Evolutionary conservation across 2,797 vertebrate species (phyloP).

Genomic region (Myripristis jacobus): DNA sequence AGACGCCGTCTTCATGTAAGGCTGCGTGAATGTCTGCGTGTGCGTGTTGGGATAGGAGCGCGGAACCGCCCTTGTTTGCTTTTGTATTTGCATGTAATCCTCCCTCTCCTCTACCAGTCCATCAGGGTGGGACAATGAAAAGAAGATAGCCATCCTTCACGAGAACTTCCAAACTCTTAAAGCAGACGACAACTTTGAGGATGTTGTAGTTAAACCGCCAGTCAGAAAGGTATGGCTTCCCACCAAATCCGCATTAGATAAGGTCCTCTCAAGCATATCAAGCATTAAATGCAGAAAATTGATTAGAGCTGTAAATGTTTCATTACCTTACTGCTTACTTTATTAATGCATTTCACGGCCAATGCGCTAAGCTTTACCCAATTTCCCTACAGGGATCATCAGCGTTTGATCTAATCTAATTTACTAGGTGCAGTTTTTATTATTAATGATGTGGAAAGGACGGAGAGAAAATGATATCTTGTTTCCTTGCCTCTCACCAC

Average conservation of each 20-base stretch:
- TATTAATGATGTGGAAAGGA: not conserved
- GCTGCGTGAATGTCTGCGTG: slow-evolving; percentile 20
- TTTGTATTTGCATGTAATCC: slow-evolving; percentile 24
- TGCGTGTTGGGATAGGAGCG: not conserved
- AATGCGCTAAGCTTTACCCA: slow-evolving; percentile 2
- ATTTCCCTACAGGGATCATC: not conserved
- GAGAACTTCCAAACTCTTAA: slow-evolving; percentile 98
- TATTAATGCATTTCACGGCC: slow-evolving; percentile 8
- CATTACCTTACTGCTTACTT: slow-evolving; percentile 1
- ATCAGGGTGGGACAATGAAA: slow-evolving; percentile 99
- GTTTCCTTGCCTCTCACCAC: slow-evolving; percentile 67
- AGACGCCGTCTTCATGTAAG: slow-evolving; percentile 99
- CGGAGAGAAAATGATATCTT: not conserved
- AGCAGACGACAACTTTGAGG: slow-evolving; percentile 94
- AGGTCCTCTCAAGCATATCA: slow-evolving; percentile 7
- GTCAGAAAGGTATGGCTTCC: slow-evolving; percentile 91
- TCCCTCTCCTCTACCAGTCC: slow-evolving; percentile 83
- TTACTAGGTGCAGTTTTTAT: not conserved
- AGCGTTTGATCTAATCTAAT: slow-evolving; percentile 7
- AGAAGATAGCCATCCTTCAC: slow-evolving; percentile 97
- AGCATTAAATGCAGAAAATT: not conserved
- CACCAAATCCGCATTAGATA: not conserved
- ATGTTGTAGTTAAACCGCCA: slow-evolving; percentile 95
- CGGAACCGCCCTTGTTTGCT: not conserved
- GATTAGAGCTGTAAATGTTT: not conserved